Conservation (phyloP, 2,797 vertebrate genomes). For the Gallinago stenura region DNA sequence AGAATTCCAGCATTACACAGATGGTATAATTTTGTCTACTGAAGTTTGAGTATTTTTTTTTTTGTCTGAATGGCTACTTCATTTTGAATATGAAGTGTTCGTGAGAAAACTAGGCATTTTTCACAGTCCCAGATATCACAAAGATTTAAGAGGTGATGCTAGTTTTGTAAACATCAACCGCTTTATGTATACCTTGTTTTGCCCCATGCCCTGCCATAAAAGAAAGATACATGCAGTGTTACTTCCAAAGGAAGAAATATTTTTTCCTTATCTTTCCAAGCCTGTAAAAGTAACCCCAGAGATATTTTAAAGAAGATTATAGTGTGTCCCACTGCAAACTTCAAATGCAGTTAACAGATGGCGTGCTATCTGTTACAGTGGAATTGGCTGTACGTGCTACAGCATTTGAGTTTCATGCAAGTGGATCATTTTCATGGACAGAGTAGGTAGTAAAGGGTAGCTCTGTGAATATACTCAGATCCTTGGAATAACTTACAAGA, state of each 20-base stretch:
- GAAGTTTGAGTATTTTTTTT: background rate
- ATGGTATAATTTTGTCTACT: background rate
- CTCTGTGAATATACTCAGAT: background rate
- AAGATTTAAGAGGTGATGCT: slow-evolving; percentile 2
- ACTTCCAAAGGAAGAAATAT: slow-evolving; percentile 50
- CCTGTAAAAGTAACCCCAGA: background rate
- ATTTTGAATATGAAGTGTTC: background rate
- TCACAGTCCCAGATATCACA: background rate
- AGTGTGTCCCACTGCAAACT: background rate
- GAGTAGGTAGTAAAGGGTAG: background rate
- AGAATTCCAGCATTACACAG: background rate
- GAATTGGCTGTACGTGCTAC: background rate
- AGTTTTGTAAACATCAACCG: background rate
- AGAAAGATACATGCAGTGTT: slow-evolving; percentile 20
- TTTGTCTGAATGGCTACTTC: background rate
- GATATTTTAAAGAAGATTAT: slow-evolving; percentile 32
- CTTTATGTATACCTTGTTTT: background rate
- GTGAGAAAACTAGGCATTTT: background rate
- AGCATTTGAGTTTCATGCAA: background rate
- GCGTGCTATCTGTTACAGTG: background rate
- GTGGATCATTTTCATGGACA: background rate
- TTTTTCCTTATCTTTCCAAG: slow-evolving; percentile 39
- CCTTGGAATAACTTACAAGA: background rate
- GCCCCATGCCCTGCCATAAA: background rate
- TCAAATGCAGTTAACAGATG: slow-evolving; percentile 37